Evolutionary conservation across 2,113 vertebrate species (phyloP), one percentile per base, ranked within the genome.

Genomic region (Lamprologus sp.): DNA sequence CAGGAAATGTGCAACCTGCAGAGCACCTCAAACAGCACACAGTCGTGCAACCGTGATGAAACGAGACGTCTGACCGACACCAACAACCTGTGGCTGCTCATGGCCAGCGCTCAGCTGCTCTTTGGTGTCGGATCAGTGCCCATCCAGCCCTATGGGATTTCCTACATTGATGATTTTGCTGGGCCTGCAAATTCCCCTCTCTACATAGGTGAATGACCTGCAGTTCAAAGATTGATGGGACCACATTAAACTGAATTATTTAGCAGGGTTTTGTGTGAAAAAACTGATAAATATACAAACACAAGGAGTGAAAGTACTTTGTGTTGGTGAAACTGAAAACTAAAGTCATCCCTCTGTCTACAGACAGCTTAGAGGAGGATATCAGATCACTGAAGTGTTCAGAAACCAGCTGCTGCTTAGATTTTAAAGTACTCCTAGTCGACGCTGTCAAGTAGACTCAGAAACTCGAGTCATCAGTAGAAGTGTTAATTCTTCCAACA

Each of bases 121-220:
- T 99, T 98, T 0, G 99, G 99, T 1, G 94, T 99, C 0, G 99
- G 98, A 28, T 98, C 98, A 0, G 98, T 99, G 77, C 99, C 99
- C 87, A 98, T 99, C 84, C 99, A 99, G 87, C 99, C 99, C 1
- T 99, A 98, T 15, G 99, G 99, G 2, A 99, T 99, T 45, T 99
- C 99, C 70, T 99, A 98, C 0, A 97, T 99, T 7, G 98, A 99
- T 0, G 98, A 99, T 92, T 99, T 98, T 9, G 97, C 99, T 3
- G 96, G 97, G 0, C 94, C 96, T 40, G 97, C 95, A 79, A 99
- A 98, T 88, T 99, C 99, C 2, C 96, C 98, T 0, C 95, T 99
- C 1, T 99, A 99, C 2, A 97, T 99, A 75, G 98, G 98, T 99
- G 96, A 97, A 90, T 93, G 47, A 3, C 89, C 81, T 21, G n/a